A percentile compares a stretch with the other conserved stretches of the same genome.
These are phyloP conservation scores for Cherax quadricarinatus DNA, from an alignment of 1,140 invertebrate species.

Conservation along the genomic window DNA sequence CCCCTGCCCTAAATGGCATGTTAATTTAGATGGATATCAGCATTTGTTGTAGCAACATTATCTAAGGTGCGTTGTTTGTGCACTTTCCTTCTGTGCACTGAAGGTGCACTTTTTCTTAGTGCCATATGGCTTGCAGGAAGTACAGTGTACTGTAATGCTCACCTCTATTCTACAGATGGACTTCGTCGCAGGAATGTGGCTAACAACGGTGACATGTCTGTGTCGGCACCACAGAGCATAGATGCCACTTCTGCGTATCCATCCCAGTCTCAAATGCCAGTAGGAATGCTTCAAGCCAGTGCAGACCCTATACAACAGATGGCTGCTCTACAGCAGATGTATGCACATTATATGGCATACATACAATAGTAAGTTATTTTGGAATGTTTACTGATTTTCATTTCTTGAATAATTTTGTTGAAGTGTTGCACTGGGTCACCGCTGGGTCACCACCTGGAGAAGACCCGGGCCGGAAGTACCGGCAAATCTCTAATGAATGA, in stretches of 20 bases:
- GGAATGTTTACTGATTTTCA: not conserved
- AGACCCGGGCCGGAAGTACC: too few relatives aligned
- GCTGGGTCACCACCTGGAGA: too few relatives aligned
- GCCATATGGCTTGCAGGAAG: not conserved
- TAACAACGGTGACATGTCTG: not conserved
- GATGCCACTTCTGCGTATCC: constrained; percentile 29
- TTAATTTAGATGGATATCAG: too few relatives aligned
- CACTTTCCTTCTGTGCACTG: too few relatives aligned
- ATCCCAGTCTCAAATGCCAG: constrained; percentile 10
- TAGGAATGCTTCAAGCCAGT: constrained; percentile 35
- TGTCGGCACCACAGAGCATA: constrained; percentile 5
- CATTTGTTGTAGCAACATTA: too few relatives aligned
- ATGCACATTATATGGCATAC: constrained; percentile 62
- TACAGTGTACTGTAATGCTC: not conserved
- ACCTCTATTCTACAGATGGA: not conserved
- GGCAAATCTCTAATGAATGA: too few relatives aligned
- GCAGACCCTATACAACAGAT: constrained; percentile 51
- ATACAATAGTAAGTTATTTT: constrained; percentile 50
- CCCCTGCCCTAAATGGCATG: too few relatives aligned
- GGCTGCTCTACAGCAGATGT: constrained; percentile 58
- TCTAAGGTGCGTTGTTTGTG: too few relatives aligned
- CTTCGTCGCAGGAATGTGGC: not conserved
- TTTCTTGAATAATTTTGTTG: not conserved
- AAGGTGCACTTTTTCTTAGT: not conserved
- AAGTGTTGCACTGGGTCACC: too few relatives aligned